These are phyloP conservation scores for Callipepla squamata DNA, from an alignment of 2,113 vertebrate genomes.

Conservation along the genomic window DNA sequence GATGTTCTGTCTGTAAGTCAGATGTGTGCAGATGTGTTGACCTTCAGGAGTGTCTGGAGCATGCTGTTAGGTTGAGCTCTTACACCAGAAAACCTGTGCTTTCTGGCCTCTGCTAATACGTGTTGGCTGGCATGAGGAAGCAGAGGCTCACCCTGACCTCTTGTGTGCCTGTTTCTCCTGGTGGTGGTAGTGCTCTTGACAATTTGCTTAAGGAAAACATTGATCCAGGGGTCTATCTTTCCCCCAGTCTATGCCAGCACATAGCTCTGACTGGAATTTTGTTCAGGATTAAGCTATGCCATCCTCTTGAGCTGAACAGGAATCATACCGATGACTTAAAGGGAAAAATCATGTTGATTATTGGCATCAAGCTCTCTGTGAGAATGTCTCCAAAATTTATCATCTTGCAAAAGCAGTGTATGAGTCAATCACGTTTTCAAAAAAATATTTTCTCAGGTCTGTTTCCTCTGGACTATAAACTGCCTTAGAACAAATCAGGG, in stretches of 20 bases:
- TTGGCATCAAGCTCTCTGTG: neutral
- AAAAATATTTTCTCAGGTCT: neutral
- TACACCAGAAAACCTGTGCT: neutral
- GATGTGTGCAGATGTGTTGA: accelerated
- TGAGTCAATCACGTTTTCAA: neutral
- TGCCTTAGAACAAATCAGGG: neutral
- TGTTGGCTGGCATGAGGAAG: neutral
- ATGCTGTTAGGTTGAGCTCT: neutral
- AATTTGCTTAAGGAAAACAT: neutral
- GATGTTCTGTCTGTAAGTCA: neutral
- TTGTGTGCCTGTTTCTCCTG: neutral
- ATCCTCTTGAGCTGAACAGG: neutral
- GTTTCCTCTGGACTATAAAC: conserved; percentile 4
- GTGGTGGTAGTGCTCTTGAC: neutral
- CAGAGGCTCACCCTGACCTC: neutral
- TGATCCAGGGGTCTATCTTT: neutral
- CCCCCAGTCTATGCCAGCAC: neutral
- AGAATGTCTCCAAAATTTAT: neutral
- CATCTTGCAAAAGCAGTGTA: conserved; percentile 1
- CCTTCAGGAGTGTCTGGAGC: neutral
- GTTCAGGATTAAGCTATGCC: neutral
- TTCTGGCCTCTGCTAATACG: neutral
- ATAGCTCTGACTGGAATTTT: neutral
- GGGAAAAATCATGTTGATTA: neutral
- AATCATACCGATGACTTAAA: neutral